Evolutionary conservation across 2,888 invertebrate genomes (phyloP).

Genomic region (Leucoma salicis): DNA sequence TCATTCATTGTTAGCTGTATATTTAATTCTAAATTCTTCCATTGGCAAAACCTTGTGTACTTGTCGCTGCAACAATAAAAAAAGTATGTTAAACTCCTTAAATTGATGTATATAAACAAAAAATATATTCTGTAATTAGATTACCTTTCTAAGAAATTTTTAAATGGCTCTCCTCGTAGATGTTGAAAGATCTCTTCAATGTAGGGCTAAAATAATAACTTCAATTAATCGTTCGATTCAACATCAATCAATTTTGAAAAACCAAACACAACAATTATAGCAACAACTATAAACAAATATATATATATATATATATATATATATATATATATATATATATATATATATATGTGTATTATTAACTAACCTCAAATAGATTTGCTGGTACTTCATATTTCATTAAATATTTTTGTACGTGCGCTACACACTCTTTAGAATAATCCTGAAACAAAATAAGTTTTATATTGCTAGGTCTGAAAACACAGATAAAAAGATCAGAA

Average conservation of each 20-base stretch:
- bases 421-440: slow-evolving; percentile 98
- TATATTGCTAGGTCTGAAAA: no score
- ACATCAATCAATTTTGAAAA: no score
- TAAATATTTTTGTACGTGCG: slow-evolving; percentile 98
- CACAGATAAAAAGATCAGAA: no score
- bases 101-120: not conserved
- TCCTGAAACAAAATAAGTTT: slow-evolving; percentile 93
- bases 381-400: slow-evolving; percentile 98
- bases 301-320: no score
- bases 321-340: no score
- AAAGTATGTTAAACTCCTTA: slow-evolving; percentile 6
- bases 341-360: no score
- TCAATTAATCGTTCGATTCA: no score
- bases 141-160: slow-evolving; percentile 98
- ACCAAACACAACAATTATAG: not conserved
- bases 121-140: no score
- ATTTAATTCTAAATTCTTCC: slow-evolving; percentile 99
- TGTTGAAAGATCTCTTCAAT: slow-evolving; percentile 99
- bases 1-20: slow-evolving; percentile 99
- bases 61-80: slow-evolving; percentile 91
- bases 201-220: slow-evolving; percentile 91
- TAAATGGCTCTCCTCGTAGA: slow-evolving; percentile 97
- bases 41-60: slow-evolving; percentile 99
- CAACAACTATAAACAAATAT: not conserved
- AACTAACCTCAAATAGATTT: slow-evolving; percentile 96